phyloP scores from a whole-genome alignment of 2,888 invertebrate species.

The Andrena fulva region DNA sequence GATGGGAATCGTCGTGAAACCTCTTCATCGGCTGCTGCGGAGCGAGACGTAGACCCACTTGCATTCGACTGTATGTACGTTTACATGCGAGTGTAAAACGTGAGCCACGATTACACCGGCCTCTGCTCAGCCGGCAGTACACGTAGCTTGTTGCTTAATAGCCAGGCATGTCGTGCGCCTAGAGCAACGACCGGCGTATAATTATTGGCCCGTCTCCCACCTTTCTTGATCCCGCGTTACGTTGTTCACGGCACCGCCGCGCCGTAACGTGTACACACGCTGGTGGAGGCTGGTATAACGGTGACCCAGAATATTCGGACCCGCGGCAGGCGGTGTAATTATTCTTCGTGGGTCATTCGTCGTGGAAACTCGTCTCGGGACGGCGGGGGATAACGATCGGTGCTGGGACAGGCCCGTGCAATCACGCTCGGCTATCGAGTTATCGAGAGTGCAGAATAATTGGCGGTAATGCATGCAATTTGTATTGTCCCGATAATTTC shows the following conservation, averaged over 20 bases:
- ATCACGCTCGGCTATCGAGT: conserved; percentile 34
- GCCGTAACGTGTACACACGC: conserved; percentile 3
- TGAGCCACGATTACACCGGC: conserved; percentile 62
- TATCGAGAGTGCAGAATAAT: conserved; percentile 37
- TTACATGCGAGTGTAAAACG: conserved; percentile 40
- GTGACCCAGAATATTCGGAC: conserved; percentile 62
- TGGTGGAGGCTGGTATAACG: conserved; percentile 15
- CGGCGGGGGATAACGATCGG: conserved; percentile 29
- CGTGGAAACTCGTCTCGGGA: conserved; percentile 27
- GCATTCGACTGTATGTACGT: background rate
- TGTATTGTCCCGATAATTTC: conserved; percentile 22
- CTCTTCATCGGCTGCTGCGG: background rate
- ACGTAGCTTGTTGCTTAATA: conserved; percentile 69
- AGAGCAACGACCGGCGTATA: conserved; percentile 71
- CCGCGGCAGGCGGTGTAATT: conserved; percentile 49
- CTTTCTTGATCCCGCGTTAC: conserved; percentile 47
- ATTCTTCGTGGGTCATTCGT: conserved; percentile 46
- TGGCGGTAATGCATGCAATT: conserved; percentile 45
- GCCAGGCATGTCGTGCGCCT: conserved; percentile 64
- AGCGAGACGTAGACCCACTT: background rate
- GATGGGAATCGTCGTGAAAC: background rate
- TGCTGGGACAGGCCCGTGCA: conserved; percentile 20
- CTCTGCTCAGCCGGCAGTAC: conserved; percentile 45
- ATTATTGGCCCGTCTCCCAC: conserved; percentile 69
- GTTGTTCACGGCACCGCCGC: conserved; percentile 49